These are phyloP conservation scores for Drosophila histrio DNA, from an alignment of 2,888 invertebrate genomes.

Conservation along the genomic window DNA sequence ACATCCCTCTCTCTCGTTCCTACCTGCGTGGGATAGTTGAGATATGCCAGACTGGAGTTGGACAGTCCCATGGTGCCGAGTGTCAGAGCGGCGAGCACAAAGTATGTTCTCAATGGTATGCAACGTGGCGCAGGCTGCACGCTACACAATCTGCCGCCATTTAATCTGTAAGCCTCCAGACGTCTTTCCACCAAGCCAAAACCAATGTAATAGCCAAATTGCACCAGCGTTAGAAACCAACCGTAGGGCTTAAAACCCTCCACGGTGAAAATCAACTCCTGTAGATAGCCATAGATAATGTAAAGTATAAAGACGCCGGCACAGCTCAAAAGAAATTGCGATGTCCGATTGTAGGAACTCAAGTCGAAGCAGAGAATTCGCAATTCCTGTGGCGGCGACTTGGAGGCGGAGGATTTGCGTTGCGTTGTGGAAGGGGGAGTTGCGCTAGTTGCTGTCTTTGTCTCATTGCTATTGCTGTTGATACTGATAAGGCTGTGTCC, in stretches of 20 bases:
- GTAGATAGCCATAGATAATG: constrained; percentile 94
- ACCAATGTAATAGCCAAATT: constrained; percentile 93
- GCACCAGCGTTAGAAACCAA: constrained; percentile 95
- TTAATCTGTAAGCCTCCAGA: constrained; percentile 84
- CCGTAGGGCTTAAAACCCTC: constrained; percentile 95
- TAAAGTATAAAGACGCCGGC: constrained; percentile 94
- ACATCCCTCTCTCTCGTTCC: too few relatives aligned
- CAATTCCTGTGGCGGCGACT: constrained; percentile 82
- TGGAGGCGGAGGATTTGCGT: constrained; percentile 45
- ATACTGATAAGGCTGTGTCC: constrained; percentile 65
- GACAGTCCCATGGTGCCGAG: constrained; percentile 98
- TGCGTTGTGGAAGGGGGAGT: constrained; percentile 5
- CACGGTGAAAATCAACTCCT: constrained; percentile 96
- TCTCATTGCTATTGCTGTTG: constrained; percentile 24
- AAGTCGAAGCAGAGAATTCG: constrained; percentile 91
- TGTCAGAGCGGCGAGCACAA: constrained; percentile 92
- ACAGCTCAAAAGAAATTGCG: constrained; percentile 91
- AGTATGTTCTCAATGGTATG: constrained; percentile 93
- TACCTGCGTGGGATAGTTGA: constrained; percentile 96
- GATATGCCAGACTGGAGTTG: constrained; percentile 95
- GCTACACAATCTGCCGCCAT: constrained; percentile 38
- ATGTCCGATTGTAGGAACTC: constrained; percentile 86
- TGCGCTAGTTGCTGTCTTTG: constrained; percentile 4
- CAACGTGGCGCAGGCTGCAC: constrained; percentile 86
- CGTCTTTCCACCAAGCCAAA: constrained; percentile 90